phyloP scores from a whole-genome alignment of 2,888 invertebrate species.

The Teinopalpus imperialis region DNA sequence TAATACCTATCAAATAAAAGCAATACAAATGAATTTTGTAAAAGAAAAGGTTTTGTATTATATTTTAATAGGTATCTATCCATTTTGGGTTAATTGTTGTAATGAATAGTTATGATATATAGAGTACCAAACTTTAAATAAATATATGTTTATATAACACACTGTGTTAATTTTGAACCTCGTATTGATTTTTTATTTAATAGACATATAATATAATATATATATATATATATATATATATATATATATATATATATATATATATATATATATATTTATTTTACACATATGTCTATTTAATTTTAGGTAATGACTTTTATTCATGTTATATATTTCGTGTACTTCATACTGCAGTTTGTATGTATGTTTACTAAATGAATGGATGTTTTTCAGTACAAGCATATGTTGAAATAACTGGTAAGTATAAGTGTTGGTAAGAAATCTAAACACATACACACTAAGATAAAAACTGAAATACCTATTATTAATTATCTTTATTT shows the following conservation, averaged over 20 bases:
- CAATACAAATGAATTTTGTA: slow-evolving; percentile 21
- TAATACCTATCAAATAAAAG: slow-evolving; percentile 22
- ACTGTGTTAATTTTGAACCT: slow-evolving; percentile 51
- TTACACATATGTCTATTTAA: slow-evolving; percentile 2
- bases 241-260: no score
- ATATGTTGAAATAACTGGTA: slow-evolving; percentile 29
- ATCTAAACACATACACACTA: slow-evolving; percentile 14
- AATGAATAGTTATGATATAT: slow-evolving; percentile 44
- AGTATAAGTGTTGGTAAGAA: slow-evolving; percentile 36
- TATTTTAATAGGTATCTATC: slow-evolving; percentile 15
- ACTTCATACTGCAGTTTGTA: slow-evolving; percentile 3
- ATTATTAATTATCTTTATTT: slow-evolving; percentile 51
- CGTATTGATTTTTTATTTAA: slow-evolving; percentile 25
- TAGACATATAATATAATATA: no score
- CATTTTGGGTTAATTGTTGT: slow-evolving; percentile 40
- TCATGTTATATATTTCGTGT: slow-evolving; percentile 24
- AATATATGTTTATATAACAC: slow-evolving; percentile 62
- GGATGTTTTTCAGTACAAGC: slow-evolving; percentile 50
- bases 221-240: no score
- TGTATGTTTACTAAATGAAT: slow-evolving; percentile 35
- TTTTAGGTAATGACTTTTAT: background rate
- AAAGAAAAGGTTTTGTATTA: slow-evolving; percentile 4
- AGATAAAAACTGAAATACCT: slow-evolving; percentile 27
- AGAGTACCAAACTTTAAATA: slow-evolving; percentile 56
- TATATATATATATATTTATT: background rate